A percentile compares a stretch with the other conserved stretches of the same genome.
phyloP scores from a whole-genome alignment of 2,113 vertebrate genomes.

The Pheucticus melanocephalus region DNA sequence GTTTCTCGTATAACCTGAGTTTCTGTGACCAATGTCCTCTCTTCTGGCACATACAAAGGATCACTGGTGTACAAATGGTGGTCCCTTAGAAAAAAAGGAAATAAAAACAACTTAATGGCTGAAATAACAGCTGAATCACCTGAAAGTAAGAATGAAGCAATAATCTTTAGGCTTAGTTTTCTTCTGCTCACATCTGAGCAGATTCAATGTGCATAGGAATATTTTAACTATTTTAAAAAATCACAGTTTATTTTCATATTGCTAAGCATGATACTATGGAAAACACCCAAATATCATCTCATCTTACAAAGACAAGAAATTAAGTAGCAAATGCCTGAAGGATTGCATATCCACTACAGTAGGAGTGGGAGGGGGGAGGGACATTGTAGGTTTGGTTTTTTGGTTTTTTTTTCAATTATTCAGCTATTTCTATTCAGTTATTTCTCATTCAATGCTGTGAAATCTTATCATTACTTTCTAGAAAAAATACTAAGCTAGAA shows the following conservation, averaged over 20 bases:
- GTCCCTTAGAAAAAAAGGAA: constrained; percentile 78
- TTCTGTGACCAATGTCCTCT: constrained; percentile 90
- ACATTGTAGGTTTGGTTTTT: neutral
- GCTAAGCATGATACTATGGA: neutral
- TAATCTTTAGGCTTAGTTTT: neutral
- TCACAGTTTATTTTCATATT: neutral
- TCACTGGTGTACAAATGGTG: constrained; percentile 92
- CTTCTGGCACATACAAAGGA: constrained; percentile 88
- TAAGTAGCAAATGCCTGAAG: neutral
- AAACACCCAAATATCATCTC: neutral
- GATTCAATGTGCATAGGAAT: neutral
- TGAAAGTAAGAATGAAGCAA: neutral
- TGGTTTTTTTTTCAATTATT: neutral
- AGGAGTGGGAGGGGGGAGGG: accelerated
- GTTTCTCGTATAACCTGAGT: constrained; percentile 94
- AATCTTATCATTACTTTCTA: neutral
- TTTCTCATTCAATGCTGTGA: neutral
- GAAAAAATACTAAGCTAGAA: neutral
- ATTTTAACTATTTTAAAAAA: neutral
- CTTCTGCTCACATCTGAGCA: neutral
- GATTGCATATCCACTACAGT: neutral
- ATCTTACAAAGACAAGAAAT: neutral
- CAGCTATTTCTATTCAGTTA: neutral
- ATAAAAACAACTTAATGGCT: neutral
- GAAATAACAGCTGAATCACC: neutral